phyloP scores from a whole-genome alignment of 1,140 invertebrate genomes.

The Papilio machaon region DNA sequence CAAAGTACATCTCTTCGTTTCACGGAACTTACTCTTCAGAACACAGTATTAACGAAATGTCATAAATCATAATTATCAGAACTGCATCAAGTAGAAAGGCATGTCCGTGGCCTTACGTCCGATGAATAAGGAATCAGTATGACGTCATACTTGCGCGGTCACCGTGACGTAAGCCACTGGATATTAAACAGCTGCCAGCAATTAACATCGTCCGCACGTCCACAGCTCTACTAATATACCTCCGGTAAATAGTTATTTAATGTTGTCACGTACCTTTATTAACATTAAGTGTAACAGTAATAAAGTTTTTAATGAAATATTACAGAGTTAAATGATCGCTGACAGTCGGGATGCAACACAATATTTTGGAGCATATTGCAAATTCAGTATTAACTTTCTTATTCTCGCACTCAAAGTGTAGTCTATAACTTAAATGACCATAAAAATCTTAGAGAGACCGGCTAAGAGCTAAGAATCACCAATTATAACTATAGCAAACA shows the following conservation, averaged over 20 bases:
- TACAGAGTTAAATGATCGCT: not conserved
- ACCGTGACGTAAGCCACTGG: slow-evolving; percentile 46
- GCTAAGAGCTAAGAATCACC: not conserved
- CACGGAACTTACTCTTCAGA: not conserved
- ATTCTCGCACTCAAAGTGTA: not conserved
- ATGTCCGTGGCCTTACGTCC: slow-evolving; percentile 17
- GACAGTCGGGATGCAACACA: not conserved
- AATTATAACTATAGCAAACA: not conserved
- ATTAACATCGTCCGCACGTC: slow-evolving; percentile 68
- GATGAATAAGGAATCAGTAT: slow-evolving; percentile 53
- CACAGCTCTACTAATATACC: slow-evolving; percentile 52
- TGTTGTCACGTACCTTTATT: slow-evolving; percentile 50
- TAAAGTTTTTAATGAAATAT: slow-evolving; percentile 15
- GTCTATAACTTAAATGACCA: not conserved
- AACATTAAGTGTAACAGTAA: slow-evolving; percentile 32
- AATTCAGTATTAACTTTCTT: not conserved
- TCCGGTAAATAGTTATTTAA: slow-evolving; percentile 72
- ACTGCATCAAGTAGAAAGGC: slow-evolving; percentile 22
- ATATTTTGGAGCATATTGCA: no score
- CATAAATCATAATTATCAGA: slow-evolving; percentile 18
- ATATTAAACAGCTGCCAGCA: slow-evolving; percentile 68
- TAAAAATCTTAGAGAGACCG: not conserved
- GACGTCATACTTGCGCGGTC: slow-evolving; percentile 54
- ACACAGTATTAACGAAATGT: not conserved
- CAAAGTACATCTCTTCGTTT: not conserved